Evolutionary conservation across 2,797 vertebrate species (phyloP).

Genomic region (Cossypha polioptera): DNA sequence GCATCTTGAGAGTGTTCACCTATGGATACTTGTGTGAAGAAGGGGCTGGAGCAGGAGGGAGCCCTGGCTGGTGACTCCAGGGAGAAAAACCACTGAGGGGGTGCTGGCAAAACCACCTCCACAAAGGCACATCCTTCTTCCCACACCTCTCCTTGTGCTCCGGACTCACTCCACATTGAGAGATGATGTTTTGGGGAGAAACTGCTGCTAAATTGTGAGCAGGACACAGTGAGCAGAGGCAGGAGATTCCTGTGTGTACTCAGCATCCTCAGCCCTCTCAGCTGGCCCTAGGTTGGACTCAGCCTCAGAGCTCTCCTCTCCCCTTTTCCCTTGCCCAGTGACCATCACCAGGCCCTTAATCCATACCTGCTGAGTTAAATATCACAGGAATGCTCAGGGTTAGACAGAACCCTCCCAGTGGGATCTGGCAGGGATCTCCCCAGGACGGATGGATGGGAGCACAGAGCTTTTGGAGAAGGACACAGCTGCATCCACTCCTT

Average conservation of each 20-base stretch:
- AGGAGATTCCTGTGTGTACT: not conserved
- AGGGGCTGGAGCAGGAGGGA: not conserved
- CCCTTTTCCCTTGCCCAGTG: not conserved
- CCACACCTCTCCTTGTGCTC: not conserved
- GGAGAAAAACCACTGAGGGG: not conserved
- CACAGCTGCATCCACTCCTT: rapidly evolving
- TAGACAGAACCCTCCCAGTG: not conserved
- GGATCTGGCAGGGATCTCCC: not conserved
- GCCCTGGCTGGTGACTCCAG: not conserved
- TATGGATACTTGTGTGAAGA: not conserved
- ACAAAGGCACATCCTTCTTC: not conserved
- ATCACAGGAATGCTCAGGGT: not conserved
- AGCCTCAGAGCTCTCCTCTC: not conserved
- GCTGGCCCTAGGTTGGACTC: rapidly evolving
- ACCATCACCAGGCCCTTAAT: not conserved
- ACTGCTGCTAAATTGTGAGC: not conserved
- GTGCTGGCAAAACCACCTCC: not conserved
- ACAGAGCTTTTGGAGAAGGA: rapidly evolving
- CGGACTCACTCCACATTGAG: rapidly evolving
- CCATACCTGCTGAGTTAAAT: not conserved
- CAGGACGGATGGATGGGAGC: rapidly evolving
- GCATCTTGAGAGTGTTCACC: not conserved
- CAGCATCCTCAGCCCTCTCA: not conserved
- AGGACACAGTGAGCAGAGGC: not conserved
- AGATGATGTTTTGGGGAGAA: rapidly evolving